phyloP scores from a whole-genome alignment of 2,888 invertebrate species.

The Antheraea assamensis region DNA sequence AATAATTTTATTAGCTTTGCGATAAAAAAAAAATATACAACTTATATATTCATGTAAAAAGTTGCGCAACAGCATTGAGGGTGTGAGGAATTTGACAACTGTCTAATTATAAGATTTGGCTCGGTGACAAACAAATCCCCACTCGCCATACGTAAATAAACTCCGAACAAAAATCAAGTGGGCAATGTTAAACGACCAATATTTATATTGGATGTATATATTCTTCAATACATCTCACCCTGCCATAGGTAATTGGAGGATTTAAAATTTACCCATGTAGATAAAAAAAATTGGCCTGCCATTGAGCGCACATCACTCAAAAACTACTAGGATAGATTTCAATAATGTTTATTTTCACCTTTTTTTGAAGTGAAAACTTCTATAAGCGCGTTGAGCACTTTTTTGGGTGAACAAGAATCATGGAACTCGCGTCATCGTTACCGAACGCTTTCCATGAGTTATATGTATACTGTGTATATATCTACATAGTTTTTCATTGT shows the following conservation, averaged over 20 bases:
- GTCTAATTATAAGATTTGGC: constrained; percentile 73
- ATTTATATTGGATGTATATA: constrained; percentile 22
- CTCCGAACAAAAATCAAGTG: constrained; percentile 46
- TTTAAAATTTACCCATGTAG: no score
- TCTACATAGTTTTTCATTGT: no score
- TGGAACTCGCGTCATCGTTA: no score
- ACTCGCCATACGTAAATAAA: constrained; percentile 55
- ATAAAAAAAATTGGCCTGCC: no score
- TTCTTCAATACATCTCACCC: background rate
- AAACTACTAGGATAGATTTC: no score
- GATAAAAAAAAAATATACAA: background rate
- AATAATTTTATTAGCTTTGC: background rate
- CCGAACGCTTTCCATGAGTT: no score
- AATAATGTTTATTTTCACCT: no score
- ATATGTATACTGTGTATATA: no score
- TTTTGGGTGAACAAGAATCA: no score
- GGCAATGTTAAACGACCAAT: constrained; percentile 46
- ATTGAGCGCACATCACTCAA: no score
- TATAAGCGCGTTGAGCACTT: no score
- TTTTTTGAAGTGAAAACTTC: no score
- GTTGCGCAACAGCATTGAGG: constrained; percentile 49
- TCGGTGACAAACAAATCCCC: constrained; percentile 58
- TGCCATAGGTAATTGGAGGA: background rate
- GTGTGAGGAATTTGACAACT: constrained; percentile 61
- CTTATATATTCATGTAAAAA: constrained; percentile 27